Conservation (phyloP, 2,797 vertebrate species). For the Neosalanx taihuensis region DNA sequence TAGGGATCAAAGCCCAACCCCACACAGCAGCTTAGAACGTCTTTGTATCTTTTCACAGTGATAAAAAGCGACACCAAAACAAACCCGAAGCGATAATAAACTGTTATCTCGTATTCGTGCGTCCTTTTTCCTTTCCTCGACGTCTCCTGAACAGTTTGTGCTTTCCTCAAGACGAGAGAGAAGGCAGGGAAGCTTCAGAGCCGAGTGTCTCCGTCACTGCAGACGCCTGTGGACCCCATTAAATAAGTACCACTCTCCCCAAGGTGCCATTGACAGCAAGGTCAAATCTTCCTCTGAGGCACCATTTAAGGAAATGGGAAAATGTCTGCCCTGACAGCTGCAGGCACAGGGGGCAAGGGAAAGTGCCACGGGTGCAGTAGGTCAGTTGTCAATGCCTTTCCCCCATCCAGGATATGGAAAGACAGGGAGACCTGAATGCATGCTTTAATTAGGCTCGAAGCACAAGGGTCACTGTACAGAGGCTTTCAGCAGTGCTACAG, state of each 20-base stretch:
- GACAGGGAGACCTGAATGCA: not conserved
- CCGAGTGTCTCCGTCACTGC: not conserved
- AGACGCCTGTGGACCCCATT: not conserved
- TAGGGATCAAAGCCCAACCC: not conserved
- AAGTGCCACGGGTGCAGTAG: not conserved
- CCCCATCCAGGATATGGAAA: not conserved
- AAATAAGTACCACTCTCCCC: not conserved
- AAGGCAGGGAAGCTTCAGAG: not conserved
- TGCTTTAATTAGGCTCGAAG: not conserved
- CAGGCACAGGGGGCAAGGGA: not conserved
- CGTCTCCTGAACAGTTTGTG: conserved; percentile 23
- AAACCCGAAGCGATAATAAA: not conserved
- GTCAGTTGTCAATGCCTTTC: conserved; percentile 2
- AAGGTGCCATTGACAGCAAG: not conserved
- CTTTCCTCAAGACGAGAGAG: conserved; percentile 10
- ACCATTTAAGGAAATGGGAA: conserved; percentile 1
- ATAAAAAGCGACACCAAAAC: not conserved
- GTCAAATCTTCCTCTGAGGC: not conserved
- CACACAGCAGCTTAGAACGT: conserved; percentile 4
- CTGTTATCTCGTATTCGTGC: not conserved
- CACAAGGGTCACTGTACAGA: too few relatives aligned
- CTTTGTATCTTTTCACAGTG: not conserved
- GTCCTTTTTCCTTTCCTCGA: not conserved
- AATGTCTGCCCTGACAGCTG: conserved; percentile 12
- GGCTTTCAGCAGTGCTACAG: too few relatives aligned